These are phyloP conservation scores for Dolichotis patagonum DNA, from an alignment of 2,113 vertebrate genomes.

Conservation along the genomic window DNA sequence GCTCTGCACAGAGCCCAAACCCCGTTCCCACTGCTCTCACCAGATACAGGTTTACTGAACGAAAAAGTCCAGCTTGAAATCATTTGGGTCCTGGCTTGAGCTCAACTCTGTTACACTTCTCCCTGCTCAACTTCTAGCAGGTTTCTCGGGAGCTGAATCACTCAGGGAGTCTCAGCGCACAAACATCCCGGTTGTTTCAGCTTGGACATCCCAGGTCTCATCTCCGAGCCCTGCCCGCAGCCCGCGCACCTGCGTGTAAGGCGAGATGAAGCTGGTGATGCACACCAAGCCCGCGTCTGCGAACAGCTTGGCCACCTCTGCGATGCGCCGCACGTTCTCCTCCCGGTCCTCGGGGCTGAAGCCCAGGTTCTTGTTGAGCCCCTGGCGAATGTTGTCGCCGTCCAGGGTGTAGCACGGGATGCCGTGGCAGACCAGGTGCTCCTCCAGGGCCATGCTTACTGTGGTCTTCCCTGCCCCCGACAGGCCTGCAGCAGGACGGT, in stretches of 20 bases:
- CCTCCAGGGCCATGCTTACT: constrained; percentile 98
- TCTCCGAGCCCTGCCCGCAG: neutral
- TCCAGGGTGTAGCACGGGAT: constrained; percentile 98
- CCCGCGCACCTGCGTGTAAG: constrained; percentile 93
- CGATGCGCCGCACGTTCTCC: constrained; percentile 98
- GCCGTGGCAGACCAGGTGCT: constrained; percentile 97
- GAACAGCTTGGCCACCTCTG: constrained; percentile 97
- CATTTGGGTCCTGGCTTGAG: neutral
- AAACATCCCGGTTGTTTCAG: neutral
- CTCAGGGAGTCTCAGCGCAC: neutral
- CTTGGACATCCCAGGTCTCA: neutral
- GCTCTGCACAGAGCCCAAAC: neutral
- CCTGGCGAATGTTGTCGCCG: constrained; percentile 98
- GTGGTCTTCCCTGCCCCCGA: constrained; percentile 99
- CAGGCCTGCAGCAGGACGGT: constrained; percentile 85
- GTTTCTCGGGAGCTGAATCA: constrained; percentile 8
- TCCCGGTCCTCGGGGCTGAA: constrained; percentile 97
- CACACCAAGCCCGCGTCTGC: constrained; percentile 98
- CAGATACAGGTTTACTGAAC: neutral
- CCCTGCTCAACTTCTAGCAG: neutral
- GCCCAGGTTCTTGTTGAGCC: constrained; percentile 97
- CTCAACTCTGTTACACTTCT: neutral
- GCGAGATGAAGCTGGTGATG: constrained; percentile 98
- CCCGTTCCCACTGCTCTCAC: neutral
- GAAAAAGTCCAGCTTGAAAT: neutral